Conservation (phyloP, 2,113 vertebrate species). For the Dasypus novemcinctus region DNA sequence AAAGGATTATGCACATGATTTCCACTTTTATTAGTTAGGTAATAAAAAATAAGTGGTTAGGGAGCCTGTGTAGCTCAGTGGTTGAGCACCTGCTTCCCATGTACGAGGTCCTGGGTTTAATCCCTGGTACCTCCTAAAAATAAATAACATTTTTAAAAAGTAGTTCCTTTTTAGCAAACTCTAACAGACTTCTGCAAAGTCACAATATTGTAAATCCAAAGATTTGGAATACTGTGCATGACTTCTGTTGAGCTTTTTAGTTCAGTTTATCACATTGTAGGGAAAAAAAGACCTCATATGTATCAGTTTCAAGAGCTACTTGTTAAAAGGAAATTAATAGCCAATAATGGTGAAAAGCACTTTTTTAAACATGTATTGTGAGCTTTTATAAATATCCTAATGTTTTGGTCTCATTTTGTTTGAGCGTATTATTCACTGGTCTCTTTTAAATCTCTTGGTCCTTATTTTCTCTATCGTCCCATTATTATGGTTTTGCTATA, state of each 20-base stretch:
- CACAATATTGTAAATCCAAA: neutral
- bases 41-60: slow-evolving; percentile 26
- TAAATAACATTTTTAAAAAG: no score
- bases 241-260: neutral
- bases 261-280: slow-evolving; percentile 34
- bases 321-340: slow-evolving; percentile 39
- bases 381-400: slow-evolving; percentile 41
- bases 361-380: neutral
- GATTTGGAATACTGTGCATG: slow-evolving; percentile 11
- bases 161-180: neutral
- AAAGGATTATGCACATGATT: neutral
- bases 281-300: neutral
- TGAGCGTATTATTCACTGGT: slow-evolving; percentile 15
- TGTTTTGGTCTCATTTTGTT: slow-evolving; percentile 14
- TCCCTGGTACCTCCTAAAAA: no score
- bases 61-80: no score
- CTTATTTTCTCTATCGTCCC: neutral
- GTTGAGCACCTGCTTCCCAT: no score
- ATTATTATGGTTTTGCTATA: slow-evolving; percentile 33
- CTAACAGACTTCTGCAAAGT: slow-evolving; percentile 32
- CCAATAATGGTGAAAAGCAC: slow-evolving; percentile 6
- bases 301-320: slow-evolving; percentile 2
- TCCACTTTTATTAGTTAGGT: slow-evolving; percentile 48
- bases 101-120: no score
- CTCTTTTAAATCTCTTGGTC: slow-evolving; percentile 16